A percentile compares a stretch with the other conserved stretches of the same genome.
phyloP scores from a whole-genome alignment of 2,113 vertebrate species.

The Thymallus thymallus region DNA sequence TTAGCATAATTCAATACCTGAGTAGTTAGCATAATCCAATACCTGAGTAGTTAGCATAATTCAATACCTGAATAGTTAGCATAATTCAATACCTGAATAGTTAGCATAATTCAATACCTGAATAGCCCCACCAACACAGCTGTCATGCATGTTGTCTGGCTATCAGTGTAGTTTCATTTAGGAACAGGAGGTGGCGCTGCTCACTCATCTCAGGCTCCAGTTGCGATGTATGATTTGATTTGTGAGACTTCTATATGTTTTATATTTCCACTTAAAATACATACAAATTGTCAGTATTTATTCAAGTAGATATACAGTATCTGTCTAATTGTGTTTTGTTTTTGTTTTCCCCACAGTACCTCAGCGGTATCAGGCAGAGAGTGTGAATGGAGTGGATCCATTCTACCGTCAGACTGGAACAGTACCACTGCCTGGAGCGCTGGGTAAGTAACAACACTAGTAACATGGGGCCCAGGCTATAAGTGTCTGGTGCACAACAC shows the following conservation, averaged over 20 bases:
- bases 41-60: no score
- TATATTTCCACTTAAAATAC: background rate
- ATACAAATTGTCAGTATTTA: background rate
- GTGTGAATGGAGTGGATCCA: conserved; percentile 85
- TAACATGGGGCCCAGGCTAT: background rate
- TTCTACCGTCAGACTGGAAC: conserved; percentile 81
- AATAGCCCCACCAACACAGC: no score
- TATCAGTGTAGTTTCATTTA: no score
- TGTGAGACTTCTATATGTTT: background rate
- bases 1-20: no score
- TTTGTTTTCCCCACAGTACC: conserved; percentile 69
- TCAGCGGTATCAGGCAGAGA: conserved; percentile 66
- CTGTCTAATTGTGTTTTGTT: background rate
- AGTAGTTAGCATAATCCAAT: no score
- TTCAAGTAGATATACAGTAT: background rate
- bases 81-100: no score
- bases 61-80: no score
- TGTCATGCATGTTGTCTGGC: no score
- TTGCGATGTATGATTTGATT: background rate
- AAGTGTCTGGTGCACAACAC: no score
- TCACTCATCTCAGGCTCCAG: no score
- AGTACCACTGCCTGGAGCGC: conserved; percentile 87
- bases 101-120: no score
- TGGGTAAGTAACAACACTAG: conserved; percentile 71
- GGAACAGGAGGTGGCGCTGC: background rate